phyloP scores from a whole-genome alignment of 2,888 invertebrate species.

The Mechanitis messenoides region DNA sequence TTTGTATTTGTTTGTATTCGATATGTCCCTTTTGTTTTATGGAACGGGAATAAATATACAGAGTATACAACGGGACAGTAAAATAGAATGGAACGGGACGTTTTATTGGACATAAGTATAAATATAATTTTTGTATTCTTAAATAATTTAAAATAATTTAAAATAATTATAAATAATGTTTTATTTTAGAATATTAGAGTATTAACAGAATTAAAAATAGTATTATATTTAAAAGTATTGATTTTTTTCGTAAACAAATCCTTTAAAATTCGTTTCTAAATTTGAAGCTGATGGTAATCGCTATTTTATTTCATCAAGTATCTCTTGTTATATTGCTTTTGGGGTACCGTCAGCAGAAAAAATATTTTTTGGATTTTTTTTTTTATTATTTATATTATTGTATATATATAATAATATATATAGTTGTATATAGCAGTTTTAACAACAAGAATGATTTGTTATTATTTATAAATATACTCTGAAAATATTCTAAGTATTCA shows the following conservation, averaged over 20 bases:
- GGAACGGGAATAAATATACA: no score
- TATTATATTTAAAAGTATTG: conserved; percentile 8
- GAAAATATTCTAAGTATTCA: no score
- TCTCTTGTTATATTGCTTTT: conserved; percentile 49
- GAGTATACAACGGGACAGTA: neutral
- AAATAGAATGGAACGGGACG: neutral
- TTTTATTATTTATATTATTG: neutral
- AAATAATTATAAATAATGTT: no score
- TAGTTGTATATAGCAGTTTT: no score
- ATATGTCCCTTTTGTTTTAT: no score
- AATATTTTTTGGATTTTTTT: neutral
- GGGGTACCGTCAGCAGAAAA: conserved; percentile 41
- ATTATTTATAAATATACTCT: no score
- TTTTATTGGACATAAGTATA: neutral
- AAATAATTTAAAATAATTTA: no score
- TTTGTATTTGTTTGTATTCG: neutral
- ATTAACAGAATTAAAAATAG: no score
- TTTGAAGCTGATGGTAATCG: conserved; percentile 38
- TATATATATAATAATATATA: neutral
- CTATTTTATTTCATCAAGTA: conserved; percentile 53
- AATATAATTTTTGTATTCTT: no score
- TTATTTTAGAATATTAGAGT: no score
- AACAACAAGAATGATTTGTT: neutral
- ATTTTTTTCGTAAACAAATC: conserved; percentile 23
- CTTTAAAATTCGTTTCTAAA: conserved; percentile 39